Conservation (phyloP, 2,113 vertebrate species). For the Actenoides lindsayi region DNA sequence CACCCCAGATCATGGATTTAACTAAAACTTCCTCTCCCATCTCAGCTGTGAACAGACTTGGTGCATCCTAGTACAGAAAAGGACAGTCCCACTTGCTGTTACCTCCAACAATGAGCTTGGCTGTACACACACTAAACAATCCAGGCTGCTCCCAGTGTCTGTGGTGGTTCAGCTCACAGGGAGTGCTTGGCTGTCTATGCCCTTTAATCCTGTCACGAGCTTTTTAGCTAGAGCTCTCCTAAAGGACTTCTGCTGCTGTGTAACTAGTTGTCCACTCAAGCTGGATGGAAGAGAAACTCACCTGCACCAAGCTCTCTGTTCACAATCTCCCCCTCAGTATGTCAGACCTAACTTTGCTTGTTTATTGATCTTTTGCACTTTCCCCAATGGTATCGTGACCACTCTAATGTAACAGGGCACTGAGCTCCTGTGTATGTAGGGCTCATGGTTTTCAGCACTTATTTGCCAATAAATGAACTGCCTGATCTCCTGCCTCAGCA, state of each 20-base stretch:
- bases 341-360: conserved; percentile 56
- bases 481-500: conserved; percentile 29
- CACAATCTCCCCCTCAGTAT: not conserved
- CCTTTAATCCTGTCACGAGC: not conserved
- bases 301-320: conserved; percentile 18
- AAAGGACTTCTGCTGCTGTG: not conserved
- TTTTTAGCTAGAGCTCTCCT: not conserved
- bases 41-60: conserved; percentile 13
- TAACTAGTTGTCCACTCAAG: not conserved
- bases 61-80: not conserved
- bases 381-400: conserved; percentile 12
- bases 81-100: not conserved
- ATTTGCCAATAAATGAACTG: conserved; percentile 69
- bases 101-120: not conserved
- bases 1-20: not conserved
- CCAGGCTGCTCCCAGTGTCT: not conserved
- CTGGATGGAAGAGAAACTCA: not conserved
- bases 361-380: conserved; percentile 64
- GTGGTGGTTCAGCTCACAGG: not conserved
- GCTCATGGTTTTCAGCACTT: conserved; percentile 55
- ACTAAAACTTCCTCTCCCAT: not conserved
- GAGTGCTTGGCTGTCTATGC: not conserved
- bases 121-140: not conserved
- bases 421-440: conserved; percentile 33
- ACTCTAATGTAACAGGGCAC: conserved; percentile 61